Evolutionary conservation across 2,888 invertebrate species (phyloP), one percentile per base, ranked within the genome.

Genomic region (Gonocerus acuteangulatus): DNA sequence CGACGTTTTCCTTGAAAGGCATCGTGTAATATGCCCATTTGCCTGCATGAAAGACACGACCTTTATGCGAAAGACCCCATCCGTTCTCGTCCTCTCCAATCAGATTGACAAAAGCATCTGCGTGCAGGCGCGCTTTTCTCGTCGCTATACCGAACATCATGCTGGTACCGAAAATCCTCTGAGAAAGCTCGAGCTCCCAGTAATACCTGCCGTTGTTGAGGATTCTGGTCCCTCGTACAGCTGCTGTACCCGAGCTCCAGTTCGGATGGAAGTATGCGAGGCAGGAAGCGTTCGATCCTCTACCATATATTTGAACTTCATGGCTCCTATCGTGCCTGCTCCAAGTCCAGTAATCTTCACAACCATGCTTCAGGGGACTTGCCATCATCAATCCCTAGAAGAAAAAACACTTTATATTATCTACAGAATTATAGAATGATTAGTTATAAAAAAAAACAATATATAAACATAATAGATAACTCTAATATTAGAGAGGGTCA

Each of bases 121-220:
- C 82, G 71, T 86, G 84, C 1, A 86, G 74, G 3, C 82, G 74
- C 1, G 80, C 79, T 42, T 74, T 71, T 56, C 72, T 73, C 2
- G 82, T 82, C 42, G 82, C 84, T 48, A 85, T 77, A 15, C 86
- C 87, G 69, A 87, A 85, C 86, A 87, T 86, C 76, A 87, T 85
- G 69, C 84, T 81, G 1, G 86, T 86, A 19, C 86, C 86, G 70
- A 85, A 86, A 44, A 86, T 79, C 47, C 86, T 74, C 68, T 82
- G 80, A 0, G 82, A 81, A 0, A 77, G 71, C 21, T 70, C 39
- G 60, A 86, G 73, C 71, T 86, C 84, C 85, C 85, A 85, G 71
- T 83, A 85, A 72, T 62, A 73, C 19, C 75, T 73, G 47, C 74
- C 81, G 69, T 82, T 79, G 71, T 85, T 85, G n/a, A 87, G 74